Conservation (phyloP, 2,797 vertebrate species). For the Prunella strophiata region DNA sequence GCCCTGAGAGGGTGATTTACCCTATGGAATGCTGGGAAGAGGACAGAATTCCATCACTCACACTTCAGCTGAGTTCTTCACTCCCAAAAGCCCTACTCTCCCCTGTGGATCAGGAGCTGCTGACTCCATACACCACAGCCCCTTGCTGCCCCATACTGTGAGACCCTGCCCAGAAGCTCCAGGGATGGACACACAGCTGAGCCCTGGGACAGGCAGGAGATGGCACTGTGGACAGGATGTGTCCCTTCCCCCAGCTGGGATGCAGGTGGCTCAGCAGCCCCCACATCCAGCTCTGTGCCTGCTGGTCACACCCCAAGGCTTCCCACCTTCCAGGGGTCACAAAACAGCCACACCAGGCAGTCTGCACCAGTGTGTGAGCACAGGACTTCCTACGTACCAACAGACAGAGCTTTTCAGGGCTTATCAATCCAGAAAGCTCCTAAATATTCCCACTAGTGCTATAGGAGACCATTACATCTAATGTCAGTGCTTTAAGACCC, state of each 20-base stretch:
- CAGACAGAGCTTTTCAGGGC: not conserved
- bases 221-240: not conserved
- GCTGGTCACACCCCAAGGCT: not conserved
- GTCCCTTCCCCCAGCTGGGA: not conserved
- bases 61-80: not conserved
- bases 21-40: accelerated
- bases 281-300: accelerated
- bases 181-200: not conserved
- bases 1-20: not conserved
- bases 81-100: not conserved
- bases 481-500: not conserved
- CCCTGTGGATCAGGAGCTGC: not conserved
- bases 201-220: not conserved
- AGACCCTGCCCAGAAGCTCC: not conserved
- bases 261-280: not conserved
- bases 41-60: not conserved
- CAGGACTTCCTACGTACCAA: accelerated
- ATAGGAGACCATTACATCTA: not conserved
- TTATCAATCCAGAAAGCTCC: not conserved
- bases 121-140: not conserved
- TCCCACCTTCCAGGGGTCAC: not conserved
- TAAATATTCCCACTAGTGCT: not conserved
- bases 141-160: not conserved
- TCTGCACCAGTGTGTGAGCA: not conserved
- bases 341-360: not conserved